Evolutionary conservation across 2,888 invertebrate species (phyloP).

Genomic region (Crossocerus cetratus): DNA sequence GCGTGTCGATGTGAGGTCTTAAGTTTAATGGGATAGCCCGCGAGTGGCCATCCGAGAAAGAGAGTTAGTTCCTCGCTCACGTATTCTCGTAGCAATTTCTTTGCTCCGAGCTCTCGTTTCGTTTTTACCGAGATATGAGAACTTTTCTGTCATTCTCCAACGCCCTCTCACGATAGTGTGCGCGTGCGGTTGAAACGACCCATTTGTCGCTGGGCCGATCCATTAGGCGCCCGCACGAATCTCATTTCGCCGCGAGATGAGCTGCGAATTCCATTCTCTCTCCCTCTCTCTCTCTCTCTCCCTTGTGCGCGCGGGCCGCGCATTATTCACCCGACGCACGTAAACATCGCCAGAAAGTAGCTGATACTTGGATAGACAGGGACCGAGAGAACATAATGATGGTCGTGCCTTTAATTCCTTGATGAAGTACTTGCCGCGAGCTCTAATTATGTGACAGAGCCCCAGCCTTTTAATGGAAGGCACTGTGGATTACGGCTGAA

Average conservation of each 20-base stretch:
- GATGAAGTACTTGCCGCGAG: not conserved
- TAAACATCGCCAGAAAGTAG: conserved; percentile 1
- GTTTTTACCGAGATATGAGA: not conserved
- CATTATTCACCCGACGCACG: not conserved
- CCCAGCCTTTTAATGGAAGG: too few species aligned
- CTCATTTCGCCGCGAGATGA: conserved; percentile 23
- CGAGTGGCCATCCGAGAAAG: conserved; percentile 9
- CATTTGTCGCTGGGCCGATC: conserved; percentile 43
- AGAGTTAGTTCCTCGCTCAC: conserved; percentile 20
- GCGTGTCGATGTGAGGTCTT: conserved; percentile 11
- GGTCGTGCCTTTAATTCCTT: not conserved
- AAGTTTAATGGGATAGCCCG: conserved; percentile 28
- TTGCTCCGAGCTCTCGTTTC: not conserved
- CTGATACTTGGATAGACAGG: not conserved
- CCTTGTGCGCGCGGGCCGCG: not conserved
- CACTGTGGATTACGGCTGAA: too few species aligned
- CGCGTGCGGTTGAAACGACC: conserved; percentile 19
- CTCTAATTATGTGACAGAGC: not conserved
- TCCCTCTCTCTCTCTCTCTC: not conserved
- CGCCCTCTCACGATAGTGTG: not conserved
- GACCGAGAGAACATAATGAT: not conserved
- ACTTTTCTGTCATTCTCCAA: not conserved
- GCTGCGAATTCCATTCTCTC: not conserved
- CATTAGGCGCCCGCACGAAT: conserved; percentile 35
- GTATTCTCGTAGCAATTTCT: conserved; percentile 16